These are phyloP conservation scores for Cerastis leucographa DNA, from an alignment of 2,888 invertebrate species.

Conservation along the genomic window DNA sequence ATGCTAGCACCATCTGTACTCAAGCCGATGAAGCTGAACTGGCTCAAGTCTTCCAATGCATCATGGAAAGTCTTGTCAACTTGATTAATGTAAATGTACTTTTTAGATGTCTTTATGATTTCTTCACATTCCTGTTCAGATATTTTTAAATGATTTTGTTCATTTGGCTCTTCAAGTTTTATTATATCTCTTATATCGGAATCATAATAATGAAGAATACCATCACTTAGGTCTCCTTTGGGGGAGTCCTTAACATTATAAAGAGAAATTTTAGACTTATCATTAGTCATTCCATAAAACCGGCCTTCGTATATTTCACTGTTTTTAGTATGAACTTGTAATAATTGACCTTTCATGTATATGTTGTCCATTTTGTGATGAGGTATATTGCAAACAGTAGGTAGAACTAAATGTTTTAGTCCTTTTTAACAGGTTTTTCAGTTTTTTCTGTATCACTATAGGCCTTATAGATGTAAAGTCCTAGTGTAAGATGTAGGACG, in stretches of 20 bases:
- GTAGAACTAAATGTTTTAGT: conserved; percentile 74
- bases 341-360: conserved; percentile 87
- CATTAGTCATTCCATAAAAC: conserved; percentile 85
- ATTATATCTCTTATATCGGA: conserved; percentile 85
- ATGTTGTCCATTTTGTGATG: conserved; percentile 84
- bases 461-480: conserved; percentile 94
- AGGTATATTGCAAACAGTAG: conserved; percentile 39
- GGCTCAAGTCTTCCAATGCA: conserved; percentile 82
- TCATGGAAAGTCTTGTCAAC: conserved; percentile 85
- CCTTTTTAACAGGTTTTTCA: conserved; percentile 84
- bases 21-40: conserved; percentile 80
- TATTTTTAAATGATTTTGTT: conserved; percentile 81
- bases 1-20: conserved; percentile 88
- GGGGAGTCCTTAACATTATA: conserved; percentile 84
- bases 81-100: conserved; percentile 87
- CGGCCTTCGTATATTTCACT: conserved; percentile 85
- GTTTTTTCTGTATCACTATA: conserved; percentile 91
- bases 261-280: conserved; percentile 86
- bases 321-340: conserved; percentile 87
- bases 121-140: conserved; percentile 85
- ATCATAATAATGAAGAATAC: conserved; percentile 84
- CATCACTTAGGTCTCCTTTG: conserved; percentile 79
- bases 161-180: conserved; percentile 81
- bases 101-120: conserved; percentile 83
- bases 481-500: conserved; percentile 94